These are phyloP conservation scores for Australoheros scitulus DNA, from an alignment of 2,113 vertebrate species.

Conservation along the genomic window DNA sequence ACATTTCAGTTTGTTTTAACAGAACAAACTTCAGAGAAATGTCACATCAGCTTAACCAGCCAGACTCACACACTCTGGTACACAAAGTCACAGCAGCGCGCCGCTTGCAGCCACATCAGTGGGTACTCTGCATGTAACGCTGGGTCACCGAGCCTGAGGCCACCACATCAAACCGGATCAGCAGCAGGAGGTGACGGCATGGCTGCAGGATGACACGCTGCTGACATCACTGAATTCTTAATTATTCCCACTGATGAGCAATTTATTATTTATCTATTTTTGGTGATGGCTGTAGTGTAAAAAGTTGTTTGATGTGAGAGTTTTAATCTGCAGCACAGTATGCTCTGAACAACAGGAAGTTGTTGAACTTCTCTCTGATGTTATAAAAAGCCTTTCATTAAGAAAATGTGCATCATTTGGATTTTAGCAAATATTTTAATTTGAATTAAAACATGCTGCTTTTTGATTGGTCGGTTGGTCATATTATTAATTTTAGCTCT, in stretches of 20 bases:
- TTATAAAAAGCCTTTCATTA: neutral
- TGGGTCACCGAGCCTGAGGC: slow-evolving; percentile 40
- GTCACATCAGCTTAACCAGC: slow-evolving; percentile 49
- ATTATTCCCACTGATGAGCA: slow-evolving; percentile 11
- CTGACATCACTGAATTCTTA: slow-evolving; percentile 37
- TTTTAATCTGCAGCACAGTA: neutral
- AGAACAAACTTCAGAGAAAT: slow-evolving; percentile 47
- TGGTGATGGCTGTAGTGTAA: neutral
- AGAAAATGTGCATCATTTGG: neutral
- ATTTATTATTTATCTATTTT: neutral
- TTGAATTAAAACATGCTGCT: neutral
- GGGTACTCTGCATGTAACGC: neutral
- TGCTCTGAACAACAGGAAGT: neutral
- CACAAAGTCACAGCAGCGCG: neutral
- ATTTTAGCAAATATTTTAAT: neutral
- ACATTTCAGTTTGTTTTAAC: slow-evolving; percentile 19
- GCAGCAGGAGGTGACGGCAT: slow-evolving; percentile 20
- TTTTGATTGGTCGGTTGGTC: neutral
- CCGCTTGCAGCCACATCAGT: slow-evolving; percentile 25
- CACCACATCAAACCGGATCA: slow-evolving; percentile 28
- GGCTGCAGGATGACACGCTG: slow-evolving; percentile 31
- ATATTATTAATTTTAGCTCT: neutral
- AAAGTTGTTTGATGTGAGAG: neutral
- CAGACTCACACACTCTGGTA: neutral
- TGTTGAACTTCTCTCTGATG: neutral